Evolutionary conservation across 2,888 invertebrate genomes (phyloP).

Genomic region (Brachylomia viminalis): DNA sequence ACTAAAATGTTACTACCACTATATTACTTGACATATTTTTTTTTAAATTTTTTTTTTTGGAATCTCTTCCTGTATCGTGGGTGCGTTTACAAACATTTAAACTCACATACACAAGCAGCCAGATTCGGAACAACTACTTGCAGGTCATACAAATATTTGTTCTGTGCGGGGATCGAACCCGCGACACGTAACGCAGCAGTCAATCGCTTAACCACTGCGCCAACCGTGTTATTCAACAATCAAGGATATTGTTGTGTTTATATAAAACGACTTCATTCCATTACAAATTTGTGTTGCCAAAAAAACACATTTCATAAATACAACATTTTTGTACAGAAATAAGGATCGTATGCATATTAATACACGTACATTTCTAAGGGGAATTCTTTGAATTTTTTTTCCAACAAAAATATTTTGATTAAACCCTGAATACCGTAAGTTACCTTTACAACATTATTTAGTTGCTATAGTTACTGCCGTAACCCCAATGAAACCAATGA

Average conservation of each 20-base stretch:
- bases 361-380: slow-evolving; percentile 41
- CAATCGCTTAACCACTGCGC: no score
- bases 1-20: slow-evolving; percentile 45
- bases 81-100: no score
- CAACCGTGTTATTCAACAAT: slow-evolving; percentile 38
- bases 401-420: slow-evolving; percentile 54
- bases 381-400: slow-evolving; percentile 51
- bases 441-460: slow-evolving; percentile 62
- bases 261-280: slow-evolving; percentile 21
- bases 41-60: no score
- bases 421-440: slow-evolving; percentile 42
- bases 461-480: slow-evolving; percentile 70
- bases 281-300: slow-evolving; percentile 11
- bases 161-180: no score
- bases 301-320: slow-evolving; percentile 20
- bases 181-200: no score
- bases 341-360: slow-evolving; percentile 12
- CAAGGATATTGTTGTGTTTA: slow-evolving; percentile 24
- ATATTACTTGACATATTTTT: slow-evolving; percentile 59
- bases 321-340: slow-evolving; percentile 14
- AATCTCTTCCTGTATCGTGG: no score
- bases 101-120: no score
- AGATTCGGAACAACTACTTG: no score
- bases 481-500: slow-evolving; percentile 74
- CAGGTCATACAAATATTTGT: no score